These are phyloP conservation scores for Sinelater perroti DNA, from an alignment of 2,888 invertebrate species.

Conservation along the genomic window DNA sequence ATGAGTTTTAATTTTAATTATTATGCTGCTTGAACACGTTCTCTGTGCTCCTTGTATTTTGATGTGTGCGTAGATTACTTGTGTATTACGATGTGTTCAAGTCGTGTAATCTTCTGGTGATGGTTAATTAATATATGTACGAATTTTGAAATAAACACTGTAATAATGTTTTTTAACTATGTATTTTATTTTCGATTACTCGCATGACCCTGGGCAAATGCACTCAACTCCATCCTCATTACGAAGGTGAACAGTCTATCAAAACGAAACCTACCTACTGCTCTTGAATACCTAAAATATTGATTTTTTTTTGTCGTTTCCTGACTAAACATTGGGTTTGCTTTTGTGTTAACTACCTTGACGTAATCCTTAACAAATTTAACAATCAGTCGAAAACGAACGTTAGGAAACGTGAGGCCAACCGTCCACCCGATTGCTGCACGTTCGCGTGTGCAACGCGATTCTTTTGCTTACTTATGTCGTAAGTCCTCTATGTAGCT, in stretches of 20 bases:
- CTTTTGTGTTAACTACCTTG: constrained; percentile 22
- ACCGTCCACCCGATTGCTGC: too few relatives aligned
- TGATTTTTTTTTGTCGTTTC: constrained; percentile 6
- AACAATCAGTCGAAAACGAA: neutral
- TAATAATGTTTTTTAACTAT: constrained; percentile 58
- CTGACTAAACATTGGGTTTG: constrained; percentile 25
- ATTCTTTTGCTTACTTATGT: constrained; percentile 17
- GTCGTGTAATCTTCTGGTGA: constrained; percentile 50
- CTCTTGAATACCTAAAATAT: constrained; percentile 15
- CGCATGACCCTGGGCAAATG: constrained; percentile 51
- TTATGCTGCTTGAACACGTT: constrained; percentile 51
- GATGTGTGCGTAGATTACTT: constrained; percentile 28
- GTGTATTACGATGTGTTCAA: constrained; percentile 35
- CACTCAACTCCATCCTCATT: constrained; percentile 30
- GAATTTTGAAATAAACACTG: constrained; percentile 60
- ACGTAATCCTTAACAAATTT: constrained; percentile 16
- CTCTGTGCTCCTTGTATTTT: constrained; percentile 38
- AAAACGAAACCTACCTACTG: constrained; percentile 10
- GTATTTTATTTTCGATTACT: constrained; percentile 55
- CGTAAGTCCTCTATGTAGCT: constrained; percentile 28
- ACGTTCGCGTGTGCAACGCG: neutral
- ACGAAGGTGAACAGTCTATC: constrained; percentile 22
- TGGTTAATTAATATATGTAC: constrained; percentile 57
- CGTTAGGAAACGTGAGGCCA: constrained; percentile 1
- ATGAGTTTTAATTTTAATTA: constrained; percentile 48